phyloP scores from a whole-genome alignment of 2,797 vertebrate genomes.

The Spinus olivaceus region DNA sequence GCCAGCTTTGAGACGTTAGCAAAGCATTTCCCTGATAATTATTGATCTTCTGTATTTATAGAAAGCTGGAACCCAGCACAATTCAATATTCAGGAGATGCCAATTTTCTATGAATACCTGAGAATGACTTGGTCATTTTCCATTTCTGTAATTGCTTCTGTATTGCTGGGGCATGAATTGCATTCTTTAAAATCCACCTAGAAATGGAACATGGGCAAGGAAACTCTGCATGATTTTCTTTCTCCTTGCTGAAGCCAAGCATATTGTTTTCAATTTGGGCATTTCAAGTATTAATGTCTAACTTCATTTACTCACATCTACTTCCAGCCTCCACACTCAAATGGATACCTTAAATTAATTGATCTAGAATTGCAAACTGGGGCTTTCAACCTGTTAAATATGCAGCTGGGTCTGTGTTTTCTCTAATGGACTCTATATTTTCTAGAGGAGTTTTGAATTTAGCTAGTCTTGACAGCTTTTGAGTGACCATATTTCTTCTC shows the following conservation, averaged over 20 bases:
- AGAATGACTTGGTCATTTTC: conserved; percentile 61
- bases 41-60: conserved; percentile 65
- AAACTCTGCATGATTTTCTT: background rate
- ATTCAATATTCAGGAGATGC: conserved; percentile 60
- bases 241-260: background rate
- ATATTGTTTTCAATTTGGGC: background rate
- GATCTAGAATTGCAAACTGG: background rate
- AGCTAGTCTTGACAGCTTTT: background rate
- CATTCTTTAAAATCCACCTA: conserved; percentile 31
- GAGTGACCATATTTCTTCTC: conserved; percentile 1
- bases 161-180: conserved; percentile 29
- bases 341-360: conserved; percentile 9
- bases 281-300: background rate
- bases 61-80: conserved; percentile 17
- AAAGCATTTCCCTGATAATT: conserved; percentile 63
- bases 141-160: conserved; percentile 63
- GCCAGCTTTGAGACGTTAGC: conserved; percentile 47
- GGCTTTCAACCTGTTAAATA: background rate
- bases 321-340: background rate
- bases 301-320: background rate
- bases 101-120: conserved; percentile 67
- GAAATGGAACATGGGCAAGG: background rate
- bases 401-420: background rate
- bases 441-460: background rate
- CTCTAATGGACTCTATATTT: conserved; percentile 13